A percentile compares a stretch with the other conserved stretches of the same genome.
These are phyloP conservation scores for Drosophila ercepeae DNA, from an alignment of 1,140 invertebrate species.

Conservation along the genomic window DNA sequence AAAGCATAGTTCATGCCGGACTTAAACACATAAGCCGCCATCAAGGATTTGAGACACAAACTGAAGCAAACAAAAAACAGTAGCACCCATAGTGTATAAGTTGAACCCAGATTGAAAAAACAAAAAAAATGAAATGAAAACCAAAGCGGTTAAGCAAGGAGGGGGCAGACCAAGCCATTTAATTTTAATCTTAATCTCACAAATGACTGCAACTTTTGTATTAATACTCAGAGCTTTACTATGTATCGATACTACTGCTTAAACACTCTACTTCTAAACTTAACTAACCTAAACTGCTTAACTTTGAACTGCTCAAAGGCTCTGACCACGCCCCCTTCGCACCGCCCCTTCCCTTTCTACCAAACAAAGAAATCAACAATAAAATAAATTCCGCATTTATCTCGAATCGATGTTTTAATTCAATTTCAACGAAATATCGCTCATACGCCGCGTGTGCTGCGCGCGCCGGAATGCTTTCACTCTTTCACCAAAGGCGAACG, in stretches of 20 bases:
- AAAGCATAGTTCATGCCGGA: slow-evolving; percentile 66
- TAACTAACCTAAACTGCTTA: slow-evolving; percentile 26
- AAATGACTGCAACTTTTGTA: slow-evolving; percentile 59
- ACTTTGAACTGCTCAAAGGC: slow-evolving; percentile 33
- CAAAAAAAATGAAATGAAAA: not conserved
- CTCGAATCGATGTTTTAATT: slow-evolving; percentile 55
- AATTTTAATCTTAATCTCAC: slow-evolving; percentile 48
- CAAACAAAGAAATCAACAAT: slow-evolving; percentile 35
- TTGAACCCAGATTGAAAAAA: slow-evolving; percentile 2
- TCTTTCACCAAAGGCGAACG: slow-evolving; percentile 70
- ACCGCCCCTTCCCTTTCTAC: slow-evolving; percentile 6
- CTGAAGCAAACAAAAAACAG: slow-evolving; percentile 3
- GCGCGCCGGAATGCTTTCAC: slow-evolving; percentile 71
- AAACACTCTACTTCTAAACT: slow-evolving; percentile 31
- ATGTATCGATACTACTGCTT: slow-evolving; percentile 21
- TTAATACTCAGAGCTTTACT: slow-evolving; percentile 74
- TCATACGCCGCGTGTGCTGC: slow-evolving; percentile 66
- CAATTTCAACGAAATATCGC: slow-evolving; percentile 41
- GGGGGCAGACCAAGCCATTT: slow-evolving; percentile 19
- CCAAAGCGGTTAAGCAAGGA: not conserved
- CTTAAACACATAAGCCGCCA: slow-evolving; percentile 60
- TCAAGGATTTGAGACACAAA: slow-evolving; percentile 11
- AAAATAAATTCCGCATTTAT: slow-evolving; percentile 70
- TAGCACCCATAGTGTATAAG: slow-evolving; percentile 52
- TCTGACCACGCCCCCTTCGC: slow-evolving; percentile 5